Evolutionary conservation across 35 echinoderm and acorn worm species (phyloP), one percentile per base, ranked within the genome.

Genomic region (Stichopus chloronotus): DNA sequence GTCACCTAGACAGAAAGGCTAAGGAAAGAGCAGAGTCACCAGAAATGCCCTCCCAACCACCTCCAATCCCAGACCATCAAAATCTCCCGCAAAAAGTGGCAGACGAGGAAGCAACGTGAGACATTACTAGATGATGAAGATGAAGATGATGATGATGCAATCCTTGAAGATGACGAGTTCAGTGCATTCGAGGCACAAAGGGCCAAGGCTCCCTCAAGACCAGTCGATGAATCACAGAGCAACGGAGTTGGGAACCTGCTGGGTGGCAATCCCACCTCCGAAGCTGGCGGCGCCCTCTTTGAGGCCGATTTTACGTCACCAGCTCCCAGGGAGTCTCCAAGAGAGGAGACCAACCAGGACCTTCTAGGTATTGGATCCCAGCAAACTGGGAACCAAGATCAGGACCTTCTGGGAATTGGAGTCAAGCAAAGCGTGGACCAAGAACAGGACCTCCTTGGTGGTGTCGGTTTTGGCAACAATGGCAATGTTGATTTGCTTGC

Each of bases 401-500:
- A 65, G 65, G 87, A 89, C 25, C 57, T 59, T 63, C 56, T 59
- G 57, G 86, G 72, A 9, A 25, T 5, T 7, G n/a, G n/a, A 78
- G 52, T 5, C 82, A 58, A 89, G 59, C 21, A 71, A 3, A 74
- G 7, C 5, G n/a, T 5, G 5, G 52, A 12, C 24, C 59, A 3
- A 24, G 87, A 89, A 22, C 8, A 65, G 65, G 87, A 89, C 25
- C 57, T 59, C 56, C 56, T 59, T 23, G 86, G 72, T 80, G 83
- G 54, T 25, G 56, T 12, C 74, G 84, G 72, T 74, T 61, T 74
- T 54, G 54, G 71, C 57, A 90, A 92, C 25, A 86, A 93, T 12
- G 94, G 90, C 55, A 96, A 98, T 82, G 88, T 98, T 52, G 93
- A 98, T 78, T 69, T 98, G 12, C 86, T 98, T 11, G 58, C 88